These are phyloP conservation scores for Oncorhynchus masou DNA, from an alignment of 2,113 vertebrate species.

Conservation along the genomic window DNA sequence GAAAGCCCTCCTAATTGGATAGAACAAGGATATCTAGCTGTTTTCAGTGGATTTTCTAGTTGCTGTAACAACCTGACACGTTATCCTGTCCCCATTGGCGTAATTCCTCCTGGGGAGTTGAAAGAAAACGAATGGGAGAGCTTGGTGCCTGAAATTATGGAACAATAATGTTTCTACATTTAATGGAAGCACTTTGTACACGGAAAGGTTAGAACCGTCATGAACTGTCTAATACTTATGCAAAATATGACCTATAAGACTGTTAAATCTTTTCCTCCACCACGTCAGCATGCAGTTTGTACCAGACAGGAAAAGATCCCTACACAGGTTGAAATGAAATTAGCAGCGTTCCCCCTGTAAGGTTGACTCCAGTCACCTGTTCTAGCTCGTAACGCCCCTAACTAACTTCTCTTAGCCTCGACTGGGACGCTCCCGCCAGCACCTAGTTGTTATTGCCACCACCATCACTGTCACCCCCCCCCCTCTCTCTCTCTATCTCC, in stretches of 20 bases:
- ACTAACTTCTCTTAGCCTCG: neutral
- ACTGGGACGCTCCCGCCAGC: neutral
- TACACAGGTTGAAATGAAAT: slow-evolving; percentile 50
- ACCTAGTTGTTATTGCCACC: slow-evolving; percentile 38
- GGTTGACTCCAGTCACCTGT: slow-evolving; percentile 53
- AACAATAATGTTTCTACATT: slow-evolving; percentile 59
- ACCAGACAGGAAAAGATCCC: slow-evolving; percentile 47
- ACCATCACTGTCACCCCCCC: slow-evolving; percentile 9
- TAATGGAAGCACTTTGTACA: slow-evolving; percentile 56
- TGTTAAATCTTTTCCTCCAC: slow-evolving; percentile 57
- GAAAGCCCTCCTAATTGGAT: neutral
- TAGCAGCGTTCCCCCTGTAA: neutral
- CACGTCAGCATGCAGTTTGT: slow-evolving; percentile 58
- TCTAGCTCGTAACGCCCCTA: neutral
- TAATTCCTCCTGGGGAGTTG: neutral
- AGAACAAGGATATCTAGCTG: neutral
- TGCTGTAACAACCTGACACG: neutral
- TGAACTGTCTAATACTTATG: slow-evolving; percentile 69
- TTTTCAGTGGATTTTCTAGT: neutral
- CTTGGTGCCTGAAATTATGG: slow-evolving; percentile 51
- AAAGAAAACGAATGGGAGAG: neutral
- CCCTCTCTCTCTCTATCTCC: neutral
- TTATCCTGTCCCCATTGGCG: neutral
- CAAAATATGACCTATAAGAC: slow-evolving; percentile 74
- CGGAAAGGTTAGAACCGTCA: slow-evolving; percentile 71